Evolutionary conservation across 2,888 invertebrate genomes (phyloP), one percentile per base, ranked within the genome.

Genomic region (Orthosia incerta): DNA sequence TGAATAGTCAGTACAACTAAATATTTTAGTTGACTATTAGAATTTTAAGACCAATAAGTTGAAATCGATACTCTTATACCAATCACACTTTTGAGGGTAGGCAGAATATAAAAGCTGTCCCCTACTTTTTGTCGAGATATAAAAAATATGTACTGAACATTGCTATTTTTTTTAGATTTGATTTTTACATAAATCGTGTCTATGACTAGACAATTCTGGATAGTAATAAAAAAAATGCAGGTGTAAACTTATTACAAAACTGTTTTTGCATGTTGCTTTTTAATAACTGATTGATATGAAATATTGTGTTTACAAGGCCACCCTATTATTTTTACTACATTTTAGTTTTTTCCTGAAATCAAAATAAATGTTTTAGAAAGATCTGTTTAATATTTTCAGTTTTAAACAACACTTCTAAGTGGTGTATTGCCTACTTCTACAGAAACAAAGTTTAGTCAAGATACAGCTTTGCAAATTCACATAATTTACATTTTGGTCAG

Each of bases 1-100:
- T 80, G 79, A 79, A 76, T 71, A 80, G 81, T 67, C 39, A 59
- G 31, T 55, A 20, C 59, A 71, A 66, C 39, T 66, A 59, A 69
- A 70, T 51, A 20, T 4, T 56, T 67, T 20, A 67, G 56, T 67
- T 11, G 20, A 67, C 13, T 70, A 26, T 39, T 23, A 64, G 55
- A 61, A 76, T 71, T 68, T 64, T 51, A 66, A 57, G 56, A 78
- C 4, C 26, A 79, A 18, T 63, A 59, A 55, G 12, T 53, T 39
- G 16, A 46, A 51, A 63, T 73, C 55, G 62, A 67, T 57, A 57
- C 16, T 70, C 3, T 20, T 59, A 59, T 53, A 65, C 31, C 67
- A 68, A 79, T 26, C 31, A 57, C 26, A 53, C 16, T 61, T 39
- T 1, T 16, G 26, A 57, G 68, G 80, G 80, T 79, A 74, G 78